phyloP scores from a whole-genome alignment of 2,888 invertebrate species.

The Villa cingulata region DNA sequence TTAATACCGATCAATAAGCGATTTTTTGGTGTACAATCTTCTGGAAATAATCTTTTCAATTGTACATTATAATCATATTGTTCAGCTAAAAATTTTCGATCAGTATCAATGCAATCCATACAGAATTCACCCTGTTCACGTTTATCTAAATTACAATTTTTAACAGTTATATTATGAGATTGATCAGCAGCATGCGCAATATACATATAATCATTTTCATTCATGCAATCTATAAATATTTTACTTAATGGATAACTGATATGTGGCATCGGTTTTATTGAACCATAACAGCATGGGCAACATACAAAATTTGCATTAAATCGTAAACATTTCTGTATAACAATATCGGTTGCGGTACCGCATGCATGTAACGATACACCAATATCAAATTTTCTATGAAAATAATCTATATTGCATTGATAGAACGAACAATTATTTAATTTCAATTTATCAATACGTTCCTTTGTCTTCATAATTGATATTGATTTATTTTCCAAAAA shows the following conservation, averaged over 20 bases:
- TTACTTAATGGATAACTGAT: slow-evolving; percentile 70
- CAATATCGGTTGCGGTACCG: slow-evolving; percentile 87
- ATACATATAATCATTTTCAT: slow-evolving; percentile 54
- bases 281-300: slow-evolving; percentile 92
- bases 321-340: slow-evolving; percentile 67
- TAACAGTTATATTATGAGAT: slow-evolving; percentile 50
- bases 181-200: slow-evolving; percentile 88
- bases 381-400: slow-evolving; percentile 64
- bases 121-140: slow-evolving; percentile 64
- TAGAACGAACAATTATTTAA: slow-evolving; percentile 63
- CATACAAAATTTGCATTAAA: slow-evolving; percentile 70
- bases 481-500: slow-evolving; percentile 86
- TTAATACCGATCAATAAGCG: slow-evolving; percentile 27
- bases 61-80: slow-evolving; percentile 62
- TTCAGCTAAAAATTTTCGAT: slow-evolving; percentile 61
- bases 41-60: slow-evolving; percentile 63
- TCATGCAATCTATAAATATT: slow-evolving; percentile 37
- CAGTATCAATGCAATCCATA: slow-evolving; percentile 81
- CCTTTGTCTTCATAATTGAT: slow-evolving; percentile 60
- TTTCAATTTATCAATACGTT: slow-evolving; percentile 50
- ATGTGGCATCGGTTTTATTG: slow-evolving; percentile 65
- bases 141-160: slow-evolving; percentile 30
- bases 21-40: slow-evolving; percentile 82
- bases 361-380: slow-evolving; percentile 88
- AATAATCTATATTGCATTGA: slow-evolving; percentile 86